Base-by-base conservation (phyloP, 2,888 invertebrate genomes). In the Noctua pronuba region DNA sequence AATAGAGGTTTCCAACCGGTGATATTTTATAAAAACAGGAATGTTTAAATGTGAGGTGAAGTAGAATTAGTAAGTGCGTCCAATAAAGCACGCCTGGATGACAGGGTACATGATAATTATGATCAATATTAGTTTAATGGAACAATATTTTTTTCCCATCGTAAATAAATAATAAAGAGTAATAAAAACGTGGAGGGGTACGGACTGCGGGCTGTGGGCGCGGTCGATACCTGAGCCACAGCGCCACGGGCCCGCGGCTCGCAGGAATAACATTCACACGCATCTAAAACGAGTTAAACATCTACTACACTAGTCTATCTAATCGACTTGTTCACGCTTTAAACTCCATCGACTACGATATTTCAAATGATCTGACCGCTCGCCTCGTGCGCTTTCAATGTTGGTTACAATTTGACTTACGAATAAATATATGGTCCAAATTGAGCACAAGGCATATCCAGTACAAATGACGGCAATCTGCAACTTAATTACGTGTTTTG, bases 181-280 rank as follows among this genome's bases (percentile, higher is more conserved):
- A 92, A 90, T 92, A 90, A 89, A 89, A 86, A 84, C 79, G 78
- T 66, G 81, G 80, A 80, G 83, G 85, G 87, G 86, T 88, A 80
- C 88, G 79, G 90, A 89, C 86, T 82, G 84, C 75, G 86, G 84
- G 76, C 90, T 95, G 94, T 95, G 96, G 96, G 96, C 89, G 49
- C 92, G 95, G 93, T 95, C 95, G 95, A 95, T 95, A 95, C 92
- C 92, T 87, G 86, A 80, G 75, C 83, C 78, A 75, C 82, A 79
- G 73, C 67, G 82, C 65, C 65, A 41, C 65, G 67, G 44, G 66
- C 75, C 58, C 84, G 72, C 70, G 62, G 80, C 82, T 81, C 73
- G 75, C 83, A 82, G 85, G 83, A 77, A 88, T 86, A 82, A 84
- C 82, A 86, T 92, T 91, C 92, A 91, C 91, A 90, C 90, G 90